These are phyloP conservation scores for Alviniconcha strummeri DNA, from an alignment of 2,888 invertebrate species.

Conservation along the genomic window DNA sequence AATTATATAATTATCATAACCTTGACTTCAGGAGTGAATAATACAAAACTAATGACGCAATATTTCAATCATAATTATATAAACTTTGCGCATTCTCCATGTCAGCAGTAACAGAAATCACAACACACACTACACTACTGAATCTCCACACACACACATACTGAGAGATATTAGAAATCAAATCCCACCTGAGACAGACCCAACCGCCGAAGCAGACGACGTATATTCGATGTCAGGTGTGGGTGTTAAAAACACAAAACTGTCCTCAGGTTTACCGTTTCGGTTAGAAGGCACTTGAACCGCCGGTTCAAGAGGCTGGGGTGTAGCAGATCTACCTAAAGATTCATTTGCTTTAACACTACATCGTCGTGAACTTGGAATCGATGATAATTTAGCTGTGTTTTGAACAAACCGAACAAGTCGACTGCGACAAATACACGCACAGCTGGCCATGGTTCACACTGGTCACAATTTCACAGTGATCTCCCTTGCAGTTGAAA, in stretches of 20 bases:
- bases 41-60: too few species aligned
- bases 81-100: too few species aligned
- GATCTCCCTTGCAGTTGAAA: conserved; percentile 1
- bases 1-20: too few species aligned
- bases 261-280: background rate
- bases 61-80: too few species aligned
- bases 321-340: background rate
- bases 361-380: background rate
- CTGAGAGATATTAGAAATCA: too few species aligned
- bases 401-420: conserved; percentile 4
- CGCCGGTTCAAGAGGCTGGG: background rate
- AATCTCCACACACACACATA: too few species aligned
- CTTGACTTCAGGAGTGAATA: too few species aligned
- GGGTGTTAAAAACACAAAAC: too few species aligned
- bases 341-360: background rate
- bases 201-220: conserved; percentile 11
- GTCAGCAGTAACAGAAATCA: too few species aligned
- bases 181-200: background rate
- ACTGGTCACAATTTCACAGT: background rate
- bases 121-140: too few species aligned
- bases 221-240: background rate
- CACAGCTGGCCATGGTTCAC: conserved; percentile 3
- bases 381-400: background rate
- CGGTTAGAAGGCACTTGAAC: background rate
- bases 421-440: background rate